A percentile compares a stretch with the other conserved stretches of the same genome.
Conservation (phyloP, 2,888 invertebrate species). For the Hartigia nigra region DNA sequence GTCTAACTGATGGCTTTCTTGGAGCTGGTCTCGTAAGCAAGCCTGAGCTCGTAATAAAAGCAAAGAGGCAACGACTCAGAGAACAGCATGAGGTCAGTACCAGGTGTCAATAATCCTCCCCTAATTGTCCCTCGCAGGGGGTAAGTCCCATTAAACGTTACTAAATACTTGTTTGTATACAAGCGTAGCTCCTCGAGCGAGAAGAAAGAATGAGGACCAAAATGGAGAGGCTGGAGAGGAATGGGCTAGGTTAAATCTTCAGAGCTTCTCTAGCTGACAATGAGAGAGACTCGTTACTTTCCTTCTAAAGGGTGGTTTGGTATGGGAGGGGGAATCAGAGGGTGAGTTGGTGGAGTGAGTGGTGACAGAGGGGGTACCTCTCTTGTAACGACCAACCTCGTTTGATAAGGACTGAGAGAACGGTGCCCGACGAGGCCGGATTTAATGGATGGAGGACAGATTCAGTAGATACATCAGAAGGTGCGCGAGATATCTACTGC, state of each 20-base stretch:
- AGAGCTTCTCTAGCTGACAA: background rate
- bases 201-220: slow-evolving; percentile 14
- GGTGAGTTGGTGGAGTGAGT: background rate
- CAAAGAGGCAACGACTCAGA: slow-evolving; percentile 46
- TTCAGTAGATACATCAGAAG: slow-evolving; percentile 58
- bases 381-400: slow-evolving; percentile 12
- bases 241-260: background rate
- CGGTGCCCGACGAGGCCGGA: slow-evolving; percentile 41
- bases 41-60: slow-evolving; percentile 13
- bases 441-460: slow-evolving; percentile 59
- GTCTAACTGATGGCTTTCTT: background rate
- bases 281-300: background rate
- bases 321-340: background rate
- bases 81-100: slow-evolving; percentile 56
- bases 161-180: slow-evolving; percentile 63
- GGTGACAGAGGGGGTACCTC: background rate
- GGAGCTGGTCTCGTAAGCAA: background rate
- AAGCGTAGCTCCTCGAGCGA: slow-evolving; percentile 43
- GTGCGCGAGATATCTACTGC: slow-evolving; percentile 51
- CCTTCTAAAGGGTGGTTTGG: background rate
- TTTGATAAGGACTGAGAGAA: slow-evolving; percentile 45
- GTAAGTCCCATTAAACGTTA: slow-evolving; percentile 61
- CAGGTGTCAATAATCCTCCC: slow-evolving; percentile 65
- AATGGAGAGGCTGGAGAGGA: slow-evolving; percentile 1
- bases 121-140: slow-evolving; percentile 57